Base-by-base conservation (phyloP, 2,113 vertebrate genomes). In the Misgurnus mizolepis region DNA sequence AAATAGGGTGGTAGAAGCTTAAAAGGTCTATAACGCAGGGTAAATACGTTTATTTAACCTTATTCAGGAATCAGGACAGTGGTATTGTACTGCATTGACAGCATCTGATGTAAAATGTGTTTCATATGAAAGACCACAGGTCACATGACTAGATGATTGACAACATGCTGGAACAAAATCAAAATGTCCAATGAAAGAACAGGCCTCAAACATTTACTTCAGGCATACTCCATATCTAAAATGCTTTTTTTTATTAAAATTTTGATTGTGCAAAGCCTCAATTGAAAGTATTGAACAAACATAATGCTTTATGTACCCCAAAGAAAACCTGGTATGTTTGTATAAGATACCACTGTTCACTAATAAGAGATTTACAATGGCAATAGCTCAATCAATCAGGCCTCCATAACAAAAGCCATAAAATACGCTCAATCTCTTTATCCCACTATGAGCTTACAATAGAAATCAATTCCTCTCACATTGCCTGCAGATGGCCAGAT, bases 381-480 rank as follows among this genome's bases (percentile, higher is more conserved):
- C 15, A 56, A 43, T 3, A 14, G 55, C 22, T 45, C 55, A 61
- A 61, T 73, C 71, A 60, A 60, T 74, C 55, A 74, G 55, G 40
- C 53, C 53, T 72, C 53, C 69, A 41, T 40, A 11, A 61, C 71
- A 45, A 22, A 60, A 74, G 71, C 55, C 43, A 18, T 60, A 74
- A 7, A 74, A 60, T 50, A 60, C 12, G 3, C 55, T 55, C 69
- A 56, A 15, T 74, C 55, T 61, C 55, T 74, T 45, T 74, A 45
- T 11, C 50, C 18, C 40, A 45, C 71, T 27, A 18, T 56, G 34
- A 58, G 10, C 53, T 72, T 39, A 72, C 53, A 72, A 60, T 45
- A 40, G 40, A 74, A 74, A 74, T 74, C 55, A 74, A 61, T 74
- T 43, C 55, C 45, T 73, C 55, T 61, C 10, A 43, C 71, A 15